Evolutionary conservation across 1,140 invertebrate species (phyloP), one percentile per base, ranked within the genome.

Genomic region (Drosophila seguyi): DNA sequence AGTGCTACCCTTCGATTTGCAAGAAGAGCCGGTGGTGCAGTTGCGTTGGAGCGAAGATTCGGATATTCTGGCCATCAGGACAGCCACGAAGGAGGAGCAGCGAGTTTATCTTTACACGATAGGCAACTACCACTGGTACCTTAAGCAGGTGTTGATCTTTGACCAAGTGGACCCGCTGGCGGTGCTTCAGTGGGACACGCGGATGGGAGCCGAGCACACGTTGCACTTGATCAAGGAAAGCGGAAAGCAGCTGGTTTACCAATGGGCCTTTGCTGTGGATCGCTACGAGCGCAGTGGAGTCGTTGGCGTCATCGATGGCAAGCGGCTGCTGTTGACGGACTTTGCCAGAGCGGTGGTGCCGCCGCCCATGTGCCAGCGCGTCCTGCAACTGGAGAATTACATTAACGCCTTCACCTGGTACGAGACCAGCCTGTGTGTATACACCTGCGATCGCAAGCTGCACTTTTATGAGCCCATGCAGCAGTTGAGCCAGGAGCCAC

Each of bases 71-170:
- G 93, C 94, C 68, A 92, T 97, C 22, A 94, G 94, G 81, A 93
- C 94, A 69, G 92, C 93, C 66, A 91, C 94, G 60, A 47, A 90
- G 41, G 74, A 75, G 72, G 92, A 69, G 52, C 75, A 90, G 55
- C 62, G 78, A 86, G 87, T 98, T 38, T 95, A 98, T 79, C 91
- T 99, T 1, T 99, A 96, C 94, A 97, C 96, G 7, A 94, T 95
- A 50, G 95, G 95, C 25, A 99, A 99, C 94, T 98, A 97, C 88
- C 96, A 98, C 88, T 99, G 97, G 97, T 98, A 98, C 93, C 92
- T 97, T 14, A 98, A 99, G 90, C 96, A 98, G 86, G 95, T 91
- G 3, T 34, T 92, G 34, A 69, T 60, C 47, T 90, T 69, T 29
- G 75, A 68, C 14, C 42, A 55, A 20, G 92, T 52, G 82, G 76